Base-by-base conservation (phyloP, 2,113 vertebrate species). In the Hemicordylus capensis region DNA sequence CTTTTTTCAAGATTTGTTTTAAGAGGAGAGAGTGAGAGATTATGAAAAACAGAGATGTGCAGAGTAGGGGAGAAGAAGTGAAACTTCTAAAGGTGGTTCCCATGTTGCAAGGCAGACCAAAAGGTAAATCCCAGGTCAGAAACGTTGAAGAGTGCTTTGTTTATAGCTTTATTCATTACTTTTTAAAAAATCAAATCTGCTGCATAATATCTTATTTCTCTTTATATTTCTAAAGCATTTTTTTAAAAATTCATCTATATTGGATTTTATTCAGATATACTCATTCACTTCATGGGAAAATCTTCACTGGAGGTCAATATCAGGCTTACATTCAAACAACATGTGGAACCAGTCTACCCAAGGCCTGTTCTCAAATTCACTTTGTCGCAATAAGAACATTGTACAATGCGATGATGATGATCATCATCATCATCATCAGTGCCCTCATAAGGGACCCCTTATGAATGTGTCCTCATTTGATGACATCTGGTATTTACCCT, bases 51-150 rank as follows among this genome's bases (percentile, higher is more conserved):
- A 3, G 24, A 28, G 11, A 73, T 6, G 70, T 44, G 11, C 26
- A 17, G 26, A 11, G 3, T 11, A 31, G 24, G 22, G 0, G 0
- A 3, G 3, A 31, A 28, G 22, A 11, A 73, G 7, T 44, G 15
- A 31, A n/a, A 66, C 8, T 9, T 66, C n/a, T 66, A n/a, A 66
- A 12, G n/a, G 28, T n/a, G 31, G 28, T 7, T 66, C 63, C 63
- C 31, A 66, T 9, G 31, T 51, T 51, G 48, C 48, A 51, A 51
- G 12, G 48, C 48, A 51, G 48, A 8, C 12, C 48, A 8, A 12
- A 51, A 51, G 48, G 6, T 6, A 51, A 51, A 12, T n/a, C n/a
- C n/a, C n/a, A n/a, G n/a, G n/a, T n/a, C n/a, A n/a, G n/a, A n/a
- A n/a, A n/a, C n/a, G n/a, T n/a, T n/a, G n/a, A n/a, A n/a, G n/a